Conservation (phyloP, 2,888 invertebrate genomes). For the Megaustenia siamemsis region DNA sequence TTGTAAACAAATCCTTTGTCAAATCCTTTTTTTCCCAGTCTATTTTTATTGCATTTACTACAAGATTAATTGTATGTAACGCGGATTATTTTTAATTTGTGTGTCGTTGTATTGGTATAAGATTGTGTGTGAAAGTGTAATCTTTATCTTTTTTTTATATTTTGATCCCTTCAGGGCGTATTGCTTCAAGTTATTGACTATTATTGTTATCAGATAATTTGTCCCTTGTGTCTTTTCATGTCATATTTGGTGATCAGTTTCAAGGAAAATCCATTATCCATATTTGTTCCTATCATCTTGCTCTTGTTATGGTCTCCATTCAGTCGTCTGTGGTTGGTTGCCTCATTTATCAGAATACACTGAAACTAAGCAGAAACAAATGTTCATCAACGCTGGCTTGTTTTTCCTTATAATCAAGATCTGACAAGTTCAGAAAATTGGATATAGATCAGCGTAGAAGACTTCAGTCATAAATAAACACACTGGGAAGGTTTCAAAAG, state of each 20-base stretch:
- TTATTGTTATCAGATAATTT: background rate
- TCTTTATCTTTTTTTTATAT: background rate
- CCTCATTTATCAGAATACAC: too few relatives aligned
- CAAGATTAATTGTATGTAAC: background rate
- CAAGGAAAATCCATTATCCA: background rate
- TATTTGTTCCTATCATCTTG: background rate
- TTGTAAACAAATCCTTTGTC: too few relatives aligned
- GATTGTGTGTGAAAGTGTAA: background rate
- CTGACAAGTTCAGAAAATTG: too few relatives aligned
- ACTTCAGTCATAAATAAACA: too few relatives aligned
- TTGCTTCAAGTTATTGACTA: background rate
- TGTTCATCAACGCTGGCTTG: too few relatives aligned
- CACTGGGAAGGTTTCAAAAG: too few relatives aligned
- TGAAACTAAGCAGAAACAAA: too few relatives aligned
- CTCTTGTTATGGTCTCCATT: too few relatives aligned
- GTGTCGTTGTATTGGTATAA: background rate
- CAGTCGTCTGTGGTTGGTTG: too few relatives aligned
- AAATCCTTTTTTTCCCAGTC: background rate
- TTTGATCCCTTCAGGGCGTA: background rate
- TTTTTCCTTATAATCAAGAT: too few relatives aligned
- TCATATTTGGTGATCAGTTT: background rate
- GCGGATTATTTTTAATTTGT: background rate
- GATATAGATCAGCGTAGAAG: too few relatives aligned
- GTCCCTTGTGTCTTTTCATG: background rate
- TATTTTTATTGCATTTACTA: background rate